A percentile compares a stretch with the other conserved stretches of the same genome.
phyloP scores from a whole-genome alignment of 1,140 invertebrate genomes.

The Gerris buenoi region DNA sequence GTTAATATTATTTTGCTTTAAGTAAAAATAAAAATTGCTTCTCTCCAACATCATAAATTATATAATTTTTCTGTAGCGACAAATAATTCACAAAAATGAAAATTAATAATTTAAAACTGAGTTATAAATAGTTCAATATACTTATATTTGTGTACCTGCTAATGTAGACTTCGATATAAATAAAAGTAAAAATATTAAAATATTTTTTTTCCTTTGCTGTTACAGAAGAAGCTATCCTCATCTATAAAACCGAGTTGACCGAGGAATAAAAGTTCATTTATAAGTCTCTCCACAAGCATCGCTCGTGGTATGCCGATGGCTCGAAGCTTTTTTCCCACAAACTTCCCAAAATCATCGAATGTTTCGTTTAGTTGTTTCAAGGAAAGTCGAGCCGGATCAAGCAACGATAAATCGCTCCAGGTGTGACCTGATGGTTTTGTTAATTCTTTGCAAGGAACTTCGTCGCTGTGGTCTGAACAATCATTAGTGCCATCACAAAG shows the following conservation, averaged over 20 bases:
- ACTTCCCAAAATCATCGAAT: not conserved
- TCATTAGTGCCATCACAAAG: not conserved
- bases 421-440: not conserved
- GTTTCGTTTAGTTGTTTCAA: not conserved
- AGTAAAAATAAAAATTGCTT: too few species aligned
- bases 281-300: not conserved
- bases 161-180: too few species aligned
- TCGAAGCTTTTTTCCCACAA: not conserved
- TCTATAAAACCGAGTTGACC: not conserved
- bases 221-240: not conserved
- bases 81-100: too few species aligned
- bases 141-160: too few species aligned
- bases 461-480: not conserved
- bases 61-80: too few species aligned
- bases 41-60: too few species aligned
- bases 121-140: too few species aligned
- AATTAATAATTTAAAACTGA: too few species aligned
- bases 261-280: not conserved
- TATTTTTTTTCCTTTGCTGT: not conserved
- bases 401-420: not conserved
- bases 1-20: too few species aligned
- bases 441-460: not conserved
- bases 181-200: too few species aligned
- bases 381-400: not conserved
- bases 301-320: not conserved